Percentiles rank a stretch among this genome's conserved stretches.
Conservation (phyloP, 2,888 invertebrate genomes). For the Perizoma flavofasciatum region DNA sequence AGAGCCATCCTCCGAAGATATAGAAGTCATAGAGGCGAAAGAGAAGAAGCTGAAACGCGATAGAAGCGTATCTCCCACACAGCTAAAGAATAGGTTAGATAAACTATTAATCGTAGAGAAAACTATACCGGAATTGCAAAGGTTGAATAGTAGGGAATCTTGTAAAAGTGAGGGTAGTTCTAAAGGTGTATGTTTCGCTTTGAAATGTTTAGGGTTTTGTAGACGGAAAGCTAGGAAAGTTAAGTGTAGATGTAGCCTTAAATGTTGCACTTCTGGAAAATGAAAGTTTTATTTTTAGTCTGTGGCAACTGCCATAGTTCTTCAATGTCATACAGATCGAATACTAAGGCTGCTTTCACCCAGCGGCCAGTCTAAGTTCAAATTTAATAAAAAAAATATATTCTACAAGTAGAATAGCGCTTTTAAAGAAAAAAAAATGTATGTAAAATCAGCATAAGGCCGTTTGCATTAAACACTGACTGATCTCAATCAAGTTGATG, state of each 20-base stretch:
- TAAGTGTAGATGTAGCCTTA: constrained; percentile 63
- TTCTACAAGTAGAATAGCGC: too few species aligned
- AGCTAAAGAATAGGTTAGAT: constrained; percentile 85
- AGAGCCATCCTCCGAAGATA: constrained; percentile 63
- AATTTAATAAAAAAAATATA: too few species aligned
- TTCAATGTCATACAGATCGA: too few species aligned
- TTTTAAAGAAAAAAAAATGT: too few species aligned
- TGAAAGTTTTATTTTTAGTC: constrained; percentile 18
- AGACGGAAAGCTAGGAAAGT: constrained; percentile 63
- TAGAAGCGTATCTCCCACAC: constrained; percentile 85
- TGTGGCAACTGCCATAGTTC: too few species aligned
- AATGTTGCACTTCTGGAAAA: constrained; percentile 58
- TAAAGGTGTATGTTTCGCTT: constrained; percentile 66
- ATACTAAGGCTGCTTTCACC: too few species aligned
- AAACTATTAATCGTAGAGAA: constrained; percentile 63
- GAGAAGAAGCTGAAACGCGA: constrained; percentile 55
- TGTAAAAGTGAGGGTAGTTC: constrained; percentile 67
- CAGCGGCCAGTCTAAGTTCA: too few species aligned
- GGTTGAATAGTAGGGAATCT: constrained; percentile 70
- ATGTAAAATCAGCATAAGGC: too few species aligned
- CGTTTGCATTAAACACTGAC: too few species aligned
- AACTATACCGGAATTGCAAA: constrained; percentile 56
- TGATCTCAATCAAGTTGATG: too few species aligned
- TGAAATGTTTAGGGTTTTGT: constrained; percentile 77
- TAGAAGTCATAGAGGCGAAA: constrained; percentile 49